These are phyloP conservation scores for Hyalella azteca DNA, from an alignment of 2,888 invertebrate genomes.

Conservation along the genomic window DNA sequence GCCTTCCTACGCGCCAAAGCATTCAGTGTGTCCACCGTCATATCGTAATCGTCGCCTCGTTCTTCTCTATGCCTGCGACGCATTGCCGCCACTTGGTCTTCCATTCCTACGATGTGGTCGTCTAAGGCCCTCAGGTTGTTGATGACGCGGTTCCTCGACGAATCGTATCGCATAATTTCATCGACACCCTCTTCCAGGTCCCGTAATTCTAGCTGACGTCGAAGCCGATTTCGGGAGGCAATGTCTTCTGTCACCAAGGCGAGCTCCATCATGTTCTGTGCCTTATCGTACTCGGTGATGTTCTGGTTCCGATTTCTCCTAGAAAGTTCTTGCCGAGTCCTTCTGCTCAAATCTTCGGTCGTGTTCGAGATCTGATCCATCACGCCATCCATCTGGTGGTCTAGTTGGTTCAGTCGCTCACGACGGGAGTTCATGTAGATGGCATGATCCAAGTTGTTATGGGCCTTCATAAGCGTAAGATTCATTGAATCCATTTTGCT, in stretches of 20 bases:
- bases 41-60: background rate
- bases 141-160: background rate
- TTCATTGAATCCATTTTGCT: constrained; percentile 28
- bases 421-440: constrained; percentile 41
- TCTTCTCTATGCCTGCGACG: constrained; percentile 28
- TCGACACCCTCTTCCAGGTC: constrained; percentile 29
- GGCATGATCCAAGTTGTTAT: constrained; percentile 52
- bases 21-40: background rate
- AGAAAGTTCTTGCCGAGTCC: constrained; percentile 22
- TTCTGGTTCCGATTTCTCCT: background rate
- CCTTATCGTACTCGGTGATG: constrained; percentile 29
- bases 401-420: constrained; percentile 44
- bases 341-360: constrained; percentile 43
- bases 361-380: constrained; percentile 43
- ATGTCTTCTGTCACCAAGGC: constrained; percentile 15
- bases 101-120: background rate
- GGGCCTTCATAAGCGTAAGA: constrained; percentile 24
- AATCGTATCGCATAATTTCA: constrained; percentile 12
- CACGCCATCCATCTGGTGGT: constrained; percentile 48
- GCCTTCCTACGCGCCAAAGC: constrained; percentile 14
- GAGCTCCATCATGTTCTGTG: constrained; percentile 28
- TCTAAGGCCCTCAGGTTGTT: constrained; percentile 11
- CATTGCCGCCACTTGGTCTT: background rate
- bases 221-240: background rate
- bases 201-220: constrained; percentile 19